These are phyloP conservation scores for Physeter macrocephalus DNA, from an alignment of 2,113 vertebrate genomes.

Conservation along the genomic window DNA sequence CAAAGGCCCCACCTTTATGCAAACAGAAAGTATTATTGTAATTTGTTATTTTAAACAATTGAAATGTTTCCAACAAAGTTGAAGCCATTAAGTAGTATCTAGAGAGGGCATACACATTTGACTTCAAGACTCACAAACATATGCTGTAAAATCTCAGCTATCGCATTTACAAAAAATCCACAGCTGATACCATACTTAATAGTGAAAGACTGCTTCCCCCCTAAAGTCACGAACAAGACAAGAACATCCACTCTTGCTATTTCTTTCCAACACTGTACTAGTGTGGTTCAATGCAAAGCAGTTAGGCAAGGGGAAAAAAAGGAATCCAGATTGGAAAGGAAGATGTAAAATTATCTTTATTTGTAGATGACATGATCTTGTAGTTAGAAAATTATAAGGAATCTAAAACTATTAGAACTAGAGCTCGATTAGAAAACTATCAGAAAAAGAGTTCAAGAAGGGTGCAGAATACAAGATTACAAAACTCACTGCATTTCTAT, in stretches of 20 bases:
- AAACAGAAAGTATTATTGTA: not conserved
- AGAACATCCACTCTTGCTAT: not conserved
- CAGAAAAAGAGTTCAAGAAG: too few species aligned
- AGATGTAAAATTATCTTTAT: too few species aligned
- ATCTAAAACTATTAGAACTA: too few species aligned
- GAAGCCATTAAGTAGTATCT: not conserved
- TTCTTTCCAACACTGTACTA: not conserved
- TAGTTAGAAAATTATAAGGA: too few species aligned
- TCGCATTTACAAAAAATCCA: not conserved
- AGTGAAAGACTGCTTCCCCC: not conserved
- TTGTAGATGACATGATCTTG: too few species aligned
- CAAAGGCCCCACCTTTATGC: not conserved
- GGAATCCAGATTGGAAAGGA: not conserved
- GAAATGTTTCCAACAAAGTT: not conserved
- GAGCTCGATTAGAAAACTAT: too few species aligned
- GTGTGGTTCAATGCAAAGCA: not conserved
- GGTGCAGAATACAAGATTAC: too few species aligned
- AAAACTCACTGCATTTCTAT: too few species aligned
- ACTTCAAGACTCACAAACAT: not conserved
- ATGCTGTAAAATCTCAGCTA: not conserved
- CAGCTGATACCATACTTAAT: not conserved
- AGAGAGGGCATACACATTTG: not conserved
- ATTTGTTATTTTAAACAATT: slow-evolving; percentile 1
- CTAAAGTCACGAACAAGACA: not conserved
- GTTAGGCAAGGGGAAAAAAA: not conserved